Evolutionary conservation across 1,140 invertebrate genomes (phyloP).

Genomic region (Ptiloglossa arizonensis): DNA sequence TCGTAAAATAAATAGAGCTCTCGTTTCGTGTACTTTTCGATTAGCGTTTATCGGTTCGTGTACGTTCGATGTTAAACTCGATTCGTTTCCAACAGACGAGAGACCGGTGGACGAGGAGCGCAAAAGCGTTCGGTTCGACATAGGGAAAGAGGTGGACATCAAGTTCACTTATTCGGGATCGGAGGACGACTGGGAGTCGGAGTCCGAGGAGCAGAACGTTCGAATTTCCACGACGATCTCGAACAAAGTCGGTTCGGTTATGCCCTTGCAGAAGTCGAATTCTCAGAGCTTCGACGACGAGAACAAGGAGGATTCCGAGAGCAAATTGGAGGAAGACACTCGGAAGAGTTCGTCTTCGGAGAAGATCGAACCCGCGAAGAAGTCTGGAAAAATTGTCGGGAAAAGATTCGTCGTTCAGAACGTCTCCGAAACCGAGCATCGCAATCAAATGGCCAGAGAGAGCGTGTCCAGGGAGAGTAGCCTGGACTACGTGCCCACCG

Average conservation of each 20-base stretch:
- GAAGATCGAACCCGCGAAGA: slow-evolving; percentile 43
- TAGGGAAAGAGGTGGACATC: slow-evolving; percentile 78
- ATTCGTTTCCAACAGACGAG: slow-evolving; percentile 68
- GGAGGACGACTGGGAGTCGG: slow-evolving; percentile 82
- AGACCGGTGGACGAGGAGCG: slow-evolving; percentile 85
- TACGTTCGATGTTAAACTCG: not conserved
- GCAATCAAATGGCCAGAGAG: slow-evolving; percentile 72
- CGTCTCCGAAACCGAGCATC: slow-evolving; percentile 77
- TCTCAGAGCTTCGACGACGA: slow-evolving; percentile 37
- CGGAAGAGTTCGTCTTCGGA: slow-evolving; percentile 16
- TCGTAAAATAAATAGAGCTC: too few species aligned
- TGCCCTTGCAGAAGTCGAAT: not conserved
- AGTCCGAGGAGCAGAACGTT: slow-evolving; percentile 76
- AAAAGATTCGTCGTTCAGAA: slow-evolving; percentile 77
- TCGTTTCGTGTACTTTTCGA: too few species aligned
- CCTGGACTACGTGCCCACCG: slow-evolving; percentile 50
- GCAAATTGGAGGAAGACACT: slow-evolving; percentile 18
- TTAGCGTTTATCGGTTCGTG: too few species aligned
- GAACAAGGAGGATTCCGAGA: slow-evolving; percentile 13
- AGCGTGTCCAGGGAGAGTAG: slow-evolving; percentile 46
- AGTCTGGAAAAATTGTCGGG: slow-evolving; percentile 69
- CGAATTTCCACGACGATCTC: slow-evolving; percentile 55
- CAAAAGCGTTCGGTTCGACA: slow-evolving; percentile 87
- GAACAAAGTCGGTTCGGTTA: slow-evolving; percentile 35
- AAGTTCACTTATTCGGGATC: slow-evolving; percentile 81